phyloP scores from a whole-genome alignment of 2,113 vertebrate genomes.

The Bungarus multicinctus region DNA sequence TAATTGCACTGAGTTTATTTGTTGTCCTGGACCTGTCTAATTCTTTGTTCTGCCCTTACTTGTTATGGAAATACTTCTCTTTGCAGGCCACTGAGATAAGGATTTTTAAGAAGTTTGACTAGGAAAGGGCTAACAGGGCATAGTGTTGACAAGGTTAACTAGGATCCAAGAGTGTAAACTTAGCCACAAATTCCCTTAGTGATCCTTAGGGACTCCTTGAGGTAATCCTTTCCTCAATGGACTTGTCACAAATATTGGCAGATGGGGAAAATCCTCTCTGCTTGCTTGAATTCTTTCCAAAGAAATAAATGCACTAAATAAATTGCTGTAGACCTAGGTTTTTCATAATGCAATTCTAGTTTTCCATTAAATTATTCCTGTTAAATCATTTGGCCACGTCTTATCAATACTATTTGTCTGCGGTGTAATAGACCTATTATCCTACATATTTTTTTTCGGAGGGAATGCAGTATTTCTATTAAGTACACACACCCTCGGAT shows the following conservation, averaged over 20 bases:
- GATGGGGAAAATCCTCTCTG: neutral
- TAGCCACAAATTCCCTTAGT: neutral
- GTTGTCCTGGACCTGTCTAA: neutral
- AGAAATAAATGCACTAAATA: neutral
- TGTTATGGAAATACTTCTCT: neutral
- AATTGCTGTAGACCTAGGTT: neutral
- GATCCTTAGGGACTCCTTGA: no score
- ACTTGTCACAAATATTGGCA: neutral
- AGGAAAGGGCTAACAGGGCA: neutral
- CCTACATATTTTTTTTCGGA: neutral
- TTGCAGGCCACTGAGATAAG: neutral
- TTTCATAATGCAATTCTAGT: neutral
- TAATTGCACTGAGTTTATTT: neutral
- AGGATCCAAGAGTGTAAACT: neutral
- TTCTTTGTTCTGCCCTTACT: neutral
- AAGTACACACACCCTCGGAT: neutral
- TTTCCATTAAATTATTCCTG: neutral
- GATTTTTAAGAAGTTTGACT: neutral
- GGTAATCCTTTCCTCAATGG: neutral
- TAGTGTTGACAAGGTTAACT: neutral
- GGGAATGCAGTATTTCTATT: neutral
- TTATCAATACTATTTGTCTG: slow-evolving; percentile 4
- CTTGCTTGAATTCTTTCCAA: neutral
- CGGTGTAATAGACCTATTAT: neutral
- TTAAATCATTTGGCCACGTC: neutral